Percentiles rank a stretch among this genome's conserved stretches.
Evolutionary conservation across 2,888 invertebrate species (phyloP).

Genomic region (Harpalus rufipes): DNA sequence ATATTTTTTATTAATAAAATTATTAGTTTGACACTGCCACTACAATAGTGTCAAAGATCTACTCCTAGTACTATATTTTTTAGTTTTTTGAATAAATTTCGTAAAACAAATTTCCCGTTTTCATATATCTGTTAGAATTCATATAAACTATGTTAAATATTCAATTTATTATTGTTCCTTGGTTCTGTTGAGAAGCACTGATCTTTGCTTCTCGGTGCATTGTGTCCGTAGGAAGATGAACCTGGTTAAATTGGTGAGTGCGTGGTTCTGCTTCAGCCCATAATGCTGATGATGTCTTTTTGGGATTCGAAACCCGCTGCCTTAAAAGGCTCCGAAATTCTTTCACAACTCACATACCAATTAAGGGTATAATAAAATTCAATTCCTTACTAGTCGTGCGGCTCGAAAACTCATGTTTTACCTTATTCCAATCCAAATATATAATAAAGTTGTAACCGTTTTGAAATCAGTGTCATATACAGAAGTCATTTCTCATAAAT

Average conservation of each 20-base stretch:
- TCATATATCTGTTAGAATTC: too few relatives aligned
- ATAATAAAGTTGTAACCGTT: not conserved
- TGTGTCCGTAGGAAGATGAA: constrained; percentile 34
- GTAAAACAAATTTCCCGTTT: too few relatives aligned
- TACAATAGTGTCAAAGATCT: too few relatives aligned
- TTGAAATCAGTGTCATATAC: not conserved
- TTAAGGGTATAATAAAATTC: constrained; percentile 34
- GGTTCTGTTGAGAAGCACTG: constrained; percentile 16
- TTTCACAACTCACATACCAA: constrained; percentile 22
- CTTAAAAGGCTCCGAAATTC: constrained; percentile 37
- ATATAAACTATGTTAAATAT: not conserved
- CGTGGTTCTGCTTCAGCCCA: constrained; percentile 17
- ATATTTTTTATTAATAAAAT: too few relatives aligned
- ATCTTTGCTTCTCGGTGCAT: constrained; percentile 10
- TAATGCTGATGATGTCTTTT: constrained; percentile 36
- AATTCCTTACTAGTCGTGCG: constrained; percentile 10
- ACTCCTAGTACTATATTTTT: too few relatives aligned
- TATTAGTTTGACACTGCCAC: too few relatives aligned
- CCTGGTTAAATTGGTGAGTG: constrained; percentile 46
- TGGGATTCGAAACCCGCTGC: constrained; percentile 18
- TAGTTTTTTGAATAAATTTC: too few relatives aligned
- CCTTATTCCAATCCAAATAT: not conserved
- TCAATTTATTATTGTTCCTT: not conserved
- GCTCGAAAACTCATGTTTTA: constrained; percentile 16
- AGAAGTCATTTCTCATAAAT: constrained; percentile 8